Base-by-base conservation (phyloP, 2,888 invertebrate genomes). In the Podabrus alpinus region DNA sequence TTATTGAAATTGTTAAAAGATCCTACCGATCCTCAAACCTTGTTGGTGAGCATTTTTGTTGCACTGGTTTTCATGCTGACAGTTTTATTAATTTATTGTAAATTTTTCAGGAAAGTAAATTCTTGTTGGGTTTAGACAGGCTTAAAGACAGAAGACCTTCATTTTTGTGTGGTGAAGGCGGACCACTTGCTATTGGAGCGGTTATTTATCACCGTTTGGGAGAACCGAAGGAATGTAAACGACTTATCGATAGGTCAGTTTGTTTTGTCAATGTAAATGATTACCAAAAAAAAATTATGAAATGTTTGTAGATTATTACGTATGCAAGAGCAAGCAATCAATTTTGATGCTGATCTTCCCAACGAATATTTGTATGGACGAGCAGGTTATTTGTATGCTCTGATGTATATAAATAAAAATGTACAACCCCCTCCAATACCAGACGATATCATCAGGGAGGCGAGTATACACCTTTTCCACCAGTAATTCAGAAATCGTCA, bases 291-390 rank as follows among this genome's bases (percentile, higher is more conserved):
- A 15, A 61, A 66, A 68, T 72, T 66, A 59, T 59, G 64, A 70
- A 73, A 70, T 74, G 2, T n/a, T 73, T 86, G 19, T 83, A 94
- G 94, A 81, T 86, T 94, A 29, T 24, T 79, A 80, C 85, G 88
- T 13, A 83, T 94, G 73, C 88, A 89, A 72, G 86, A 89, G 68
- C 86, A 90, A 79, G 89, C 92, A 69, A 84, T 91, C 79, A 88
- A 90, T 72, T 88, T 90, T 61, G 84, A 85, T 67, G 85, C 87
- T 17, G 88, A 89, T 77, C 82, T 91, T 69, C 93, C 95, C 0
- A 94, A 97, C 89, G 97, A 97, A 88, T 86, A 96, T 72, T 88
- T 97, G 45, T 96, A 95, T 89, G 97, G 97, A 5, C 90, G 95
- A 84, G 91, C 91, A 79, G 97, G 97, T 16, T 97, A 95, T 86